Conservation (phyloP, 2,797 vertebrate species). For the Sparus aurata region DNA sequence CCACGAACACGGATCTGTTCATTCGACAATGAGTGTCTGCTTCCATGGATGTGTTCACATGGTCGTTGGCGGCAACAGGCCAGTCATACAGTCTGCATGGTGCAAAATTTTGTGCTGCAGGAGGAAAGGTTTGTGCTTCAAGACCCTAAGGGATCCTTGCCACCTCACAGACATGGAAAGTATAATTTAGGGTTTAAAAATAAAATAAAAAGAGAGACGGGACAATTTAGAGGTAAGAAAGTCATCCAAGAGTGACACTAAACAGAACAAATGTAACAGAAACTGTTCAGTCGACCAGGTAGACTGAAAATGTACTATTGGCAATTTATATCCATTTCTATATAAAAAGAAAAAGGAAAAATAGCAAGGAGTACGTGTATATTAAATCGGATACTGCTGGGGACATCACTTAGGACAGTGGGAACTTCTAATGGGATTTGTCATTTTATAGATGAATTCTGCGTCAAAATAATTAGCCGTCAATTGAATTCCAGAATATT, state of each 20-base stretch:
- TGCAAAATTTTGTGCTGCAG: neutral
- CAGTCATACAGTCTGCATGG: neutral
- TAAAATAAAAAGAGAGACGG: neutral
- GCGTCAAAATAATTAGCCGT: neutral
- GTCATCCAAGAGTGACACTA: neutral
- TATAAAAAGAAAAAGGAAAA: neutral
- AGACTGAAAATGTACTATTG: neutral
- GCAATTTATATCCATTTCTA: neutral
- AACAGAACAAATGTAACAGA: no score
- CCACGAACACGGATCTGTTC: neutral
- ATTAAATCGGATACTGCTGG: neutral
- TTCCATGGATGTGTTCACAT: neutral
- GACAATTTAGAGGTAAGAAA: neutral
- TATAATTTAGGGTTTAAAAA: neutral
- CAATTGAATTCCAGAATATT: neutral
- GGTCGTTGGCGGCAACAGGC: neutral
- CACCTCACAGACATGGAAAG: neutral
- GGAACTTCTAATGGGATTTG: neutral
- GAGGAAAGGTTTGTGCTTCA: neutral
- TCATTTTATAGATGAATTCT: neutral
- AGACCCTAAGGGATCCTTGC: neutral
- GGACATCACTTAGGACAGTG: neutral
- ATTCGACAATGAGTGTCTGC: neutral
- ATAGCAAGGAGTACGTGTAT: neutral
- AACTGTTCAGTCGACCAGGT: neutral